Base-by-base conservation (phyloP, 2,113 vertebrate genomes). In the Centropus unirufus region DNA sequence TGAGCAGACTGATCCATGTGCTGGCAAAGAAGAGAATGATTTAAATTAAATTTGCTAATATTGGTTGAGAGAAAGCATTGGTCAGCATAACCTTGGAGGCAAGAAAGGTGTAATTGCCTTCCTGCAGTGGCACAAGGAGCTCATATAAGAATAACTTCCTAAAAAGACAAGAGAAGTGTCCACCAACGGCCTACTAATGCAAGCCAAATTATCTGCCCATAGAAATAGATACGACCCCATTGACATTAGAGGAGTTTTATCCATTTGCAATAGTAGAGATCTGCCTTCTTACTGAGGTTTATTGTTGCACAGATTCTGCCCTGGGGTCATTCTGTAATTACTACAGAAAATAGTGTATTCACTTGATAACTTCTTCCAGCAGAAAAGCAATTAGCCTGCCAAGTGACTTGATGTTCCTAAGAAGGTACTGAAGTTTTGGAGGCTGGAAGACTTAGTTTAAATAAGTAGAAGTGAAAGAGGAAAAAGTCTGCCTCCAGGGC, bases 311-410 rank as follows among this genome's bases (percentile, higher is more conserved):
- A 44, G 72, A 81, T 64, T 95, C 75, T 94, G 79, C 75, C 91
- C 93, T 14, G 4, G 55, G 90, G 94, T 95, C 84, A 90, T 47
- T 63, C 42, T 77, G 75, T 95, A 97, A 95, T 95, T 96, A 92
- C 87, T 86, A 78, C 49, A 93, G 91, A 92, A 92, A 95, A 95
- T 70, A 88, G 84, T 86, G 67, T 86, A 88, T 90, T 92, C 92
- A 92, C 81, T 80, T 85, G 91, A 91, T 95, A 95, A 91, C 84
- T 93, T 63, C 90, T 95, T 93, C 12, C 3, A 92, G 84, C 87
- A 95, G 93, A 93, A 94, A 95, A 96, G 82, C 91, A 95, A 95
- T 96, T 96, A 95, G 87, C 87, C 67, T 96, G 87, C 63, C 93
- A 86, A 91, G 91, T 86, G 63, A 94, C 87, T 95, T 97, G 93